A percentile compares a stretch with the other conserved stretches of the same genome.
phyloP scores from a whole-genome alignment of 2,888 invertebrate genomes.

The Coenonympha arcania region DNA sequence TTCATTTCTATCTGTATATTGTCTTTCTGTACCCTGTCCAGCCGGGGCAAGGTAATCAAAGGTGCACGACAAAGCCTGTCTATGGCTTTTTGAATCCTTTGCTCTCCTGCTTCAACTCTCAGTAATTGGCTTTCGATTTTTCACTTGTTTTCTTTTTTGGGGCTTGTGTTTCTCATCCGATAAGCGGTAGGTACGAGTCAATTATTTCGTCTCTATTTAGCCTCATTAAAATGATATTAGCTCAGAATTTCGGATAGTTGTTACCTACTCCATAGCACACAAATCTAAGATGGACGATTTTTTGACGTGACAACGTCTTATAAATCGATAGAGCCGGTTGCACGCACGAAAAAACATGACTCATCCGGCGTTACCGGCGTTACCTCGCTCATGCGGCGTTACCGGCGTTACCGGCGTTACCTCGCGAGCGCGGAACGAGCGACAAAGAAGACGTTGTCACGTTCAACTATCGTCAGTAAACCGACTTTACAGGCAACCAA shows the following conservation, averaged over 20 bases:
- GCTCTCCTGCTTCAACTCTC: slow-evolving; percentile 54
- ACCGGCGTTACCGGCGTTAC: no score
- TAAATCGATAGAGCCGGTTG: no score
- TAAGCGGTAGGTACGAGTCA: slow-evolving; percentile 6
- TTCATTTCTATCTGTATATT: slow-evolving; percentile 39
- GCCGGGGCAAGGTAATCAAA: slow-evolving; percentile 57
- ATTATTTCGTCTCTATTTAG: neutral
- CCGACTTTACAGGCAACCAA: no score
- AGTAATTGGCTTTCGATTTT: slow-evolving; percentile 68
- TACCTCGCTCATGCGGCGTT: no score
- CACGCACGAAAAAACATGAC: no score
- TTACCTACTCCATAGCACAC: no score
- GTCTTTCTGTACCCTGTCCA: slow-evolving; percentile 40
- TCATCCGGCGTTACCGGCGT: no score
- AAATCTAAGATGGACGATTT: no score
- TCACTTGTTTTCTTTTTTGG: slow-evolving; percentile 30
- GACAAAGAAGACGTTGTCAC: no score
- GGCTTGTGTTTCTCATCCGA: slow-evolving; percentile 11
- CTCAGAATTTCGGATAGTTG: neutral
- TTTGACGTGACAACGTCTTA: no score
- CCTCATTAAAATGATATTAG: neutral
- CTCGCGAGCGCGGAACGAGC: no score
- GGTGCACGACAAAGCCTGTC: slow-evolving; percentile 64
- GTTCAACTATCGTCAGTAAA: no score
- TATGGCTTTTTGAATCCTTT: slow-evolving; percentile 61